Evolutionary conservation across 2,888 invertebrate genomes (phyloP).

Genomic region (Anoncus sp.): DNA sequence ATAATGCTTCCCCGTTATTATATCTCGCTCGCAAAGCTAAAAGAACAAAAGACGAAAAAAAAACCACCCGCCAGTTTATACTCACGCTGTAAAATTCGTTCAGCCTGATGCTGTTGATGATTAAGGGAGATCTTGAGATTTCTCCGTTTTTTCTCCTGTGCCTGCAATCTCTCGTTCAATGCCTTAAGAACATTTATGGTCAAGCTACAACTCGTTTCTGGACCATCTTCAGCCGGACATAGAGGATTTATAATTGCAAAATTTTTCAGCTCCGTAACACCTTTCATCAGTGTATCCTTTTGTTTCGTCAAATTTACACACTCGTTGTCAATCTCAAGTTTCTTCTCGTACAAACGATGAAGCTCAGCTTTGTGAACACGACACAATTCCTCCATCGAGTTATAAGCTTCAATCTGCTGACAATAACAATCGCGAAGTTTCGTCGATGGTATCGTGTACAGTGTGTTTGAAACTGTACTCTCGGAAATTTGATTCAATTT

Average conservation of each 20-base stretch:
- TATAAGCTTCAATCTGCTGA: constrained; percentile 64
- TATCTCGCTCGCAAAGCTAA: too few relatives aligned
- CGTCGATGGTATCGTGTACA: constrained; percentile 41
- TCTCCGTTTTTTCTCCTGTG: constrained; percentile 87
- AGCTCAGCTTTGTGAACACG: constrained; percentile 65
- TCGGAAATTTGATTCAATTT: constrained; percentile 63
- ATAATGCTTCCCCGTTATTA: too few relatives aligned
- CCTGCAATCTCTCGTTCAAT: constrained; percentile 78
- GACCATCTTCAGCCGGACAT: constrained; percentile 37
- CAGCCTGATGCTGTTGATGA: constrained; percentile 87
- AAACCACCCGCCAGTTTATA: constrained; percentile 64
- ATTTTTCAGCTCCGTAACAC: constrained; percentile 74
- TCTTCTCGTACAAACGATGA: constrained; percentile 69
- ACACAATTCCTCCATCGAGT: constrained; percentile 64
- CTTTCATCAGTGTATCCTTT: constrained; percentile 74
- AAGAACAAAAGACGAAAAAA: background rate
- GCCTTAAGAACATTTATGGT: constrained; percentile 68
- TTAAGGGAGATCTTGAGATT: constrained; percentile 87
- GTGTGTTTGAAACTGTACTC: constrained; percentile 46
- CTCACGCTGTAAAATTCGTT: constrained; percentile 87
- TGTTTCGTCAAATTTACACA: constrained; percentile 69
- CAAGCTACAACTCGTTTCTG: constrained; percentile 51
- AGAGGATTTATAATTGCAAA: constrained; percentile 60
- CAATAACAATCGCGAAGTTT: constrained; percentile 62
- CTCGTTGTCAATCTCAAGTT: constrained; percentile 70